Evolutionary conservation across 2,113 vertebrate genomes (phyloP).

Genomic region (Dermatemys mawii): DNA sequence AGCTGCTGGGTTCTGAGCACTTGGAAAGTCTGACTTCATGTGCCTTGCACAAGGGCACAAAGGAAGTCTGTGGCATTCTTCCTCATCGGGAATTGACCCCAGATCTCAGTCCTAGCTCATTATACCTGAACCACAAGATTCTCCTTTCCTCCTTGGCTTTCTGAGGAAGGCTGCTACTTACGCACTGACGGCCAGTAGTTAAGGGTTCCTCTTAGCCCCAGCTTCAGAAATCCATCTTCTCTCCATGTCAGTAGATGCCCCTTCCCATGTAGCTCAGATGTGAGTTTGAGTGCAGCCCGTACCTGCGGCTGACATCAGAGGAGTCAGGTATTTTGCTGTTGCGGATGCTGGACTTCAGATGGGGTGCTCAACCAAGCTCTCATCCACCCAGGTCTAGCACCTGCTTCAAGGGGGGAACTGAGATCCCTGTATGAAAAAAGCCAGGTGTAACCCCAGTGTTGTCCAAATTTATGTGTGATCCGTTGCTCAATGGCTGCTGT

Average conservation of each 20-base stretch:
- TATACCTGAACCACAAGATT: not conserved
- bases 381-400: not conserved
- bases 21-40: too few relatives aligned
- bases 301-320: fast-evolving
- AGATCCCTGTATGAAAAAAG: fast-evolving
- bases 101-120: not conserved
- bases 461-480: not conserved
- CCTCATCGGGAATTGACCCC: not conserved
- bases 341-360: not conserved
- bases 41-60: not conserved
- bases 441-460: not conserved
- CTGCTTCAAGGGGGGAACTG: too few relatives aligned
- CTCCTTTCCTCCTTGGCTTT: not conserved
- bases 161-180: not conserved
- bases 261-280: too few relatives aligned
- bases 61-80: not conserved
- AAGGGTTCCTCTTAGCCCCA: not conserved
- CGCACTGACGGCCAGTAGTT: too few relatives aligned
- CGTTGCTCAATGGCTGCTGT: not conserved
- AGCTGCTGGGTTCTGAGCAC: not conserved
- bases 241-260: not conserved
- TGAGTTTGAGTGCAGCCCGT: not conserved
- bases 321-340: not conserved
- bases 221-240: not conserved
- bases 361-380: not conserved